Percentiles rank a stretch among this genome's conserved stretches.
phyloP scores from a whole-genome alignment of 2,113 vertebrate genomes.

The Emydura subglobosa region DNA sequence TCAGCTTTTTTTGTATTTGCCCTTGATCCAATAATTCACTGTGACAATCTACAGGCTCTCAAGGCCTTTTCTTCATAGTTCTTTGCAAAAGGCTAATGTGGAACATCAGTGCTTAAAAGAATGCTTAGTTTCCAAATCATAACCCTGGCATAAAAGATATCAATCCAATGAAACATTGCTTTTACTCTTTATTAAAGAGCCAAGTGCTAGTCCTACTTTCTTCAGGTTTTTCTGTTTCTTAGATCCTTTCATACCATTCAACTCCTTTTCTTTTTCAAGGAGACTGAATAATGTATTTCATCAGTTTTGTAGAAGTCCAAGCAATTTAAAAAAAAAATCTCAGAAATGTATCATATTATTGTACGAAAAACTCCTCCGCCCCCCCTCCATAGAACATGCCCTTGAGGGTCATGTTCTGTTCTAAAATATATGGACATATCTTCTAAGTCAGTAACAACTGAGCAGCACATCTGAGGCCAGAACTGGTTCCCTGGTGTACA shows the following conservation, averaged over 20 bases:
- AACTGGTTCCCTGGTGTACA: neutral
- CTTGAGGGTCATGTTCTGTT: constrained; percentile 31
- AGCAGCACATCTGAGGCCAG: neutral
- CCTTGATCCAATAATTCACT: constrained; percentile 5
- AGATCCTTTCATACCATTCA: neutral
- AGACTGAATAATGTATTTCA: neutral
- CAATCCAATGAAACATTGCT: constrained; percentile 50
- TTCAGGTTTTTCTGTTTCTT: constrained; percentile 20
- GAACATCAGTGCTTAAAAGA: constrained; percentile 57
- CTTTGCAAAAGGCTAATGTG: constrained; percentile 45
- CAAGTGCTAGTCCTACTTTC: constrained; percentile 22
- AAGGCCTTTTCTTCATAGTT: constrained; percentile 32
- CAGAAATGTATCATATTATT: neutral
- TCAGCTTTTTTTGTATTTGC: constrained; percentile 21
- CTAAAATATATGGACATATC: constrained; percentile 32
- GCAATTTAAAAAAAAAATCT: neutral
- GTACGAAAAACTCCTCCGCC: neutral
- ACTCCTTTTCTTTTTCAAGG: neutral
- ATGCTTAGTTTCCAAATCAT: constrained; percentile 17
- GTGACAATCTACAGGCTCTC: constrained; percentile 32
- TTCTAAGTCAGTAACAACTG: constrained; percentile 24
- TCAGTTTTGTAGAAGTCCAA: neutral
- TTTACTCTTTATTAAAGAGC: neutral
- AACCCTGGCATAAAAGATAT: constrained; percentile 47
- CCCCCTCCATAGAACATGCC: neutral